Base-by-base conservation (phyloP, 1,140 invertebrate genomes). In the Drosophila murphyi region DNA sequence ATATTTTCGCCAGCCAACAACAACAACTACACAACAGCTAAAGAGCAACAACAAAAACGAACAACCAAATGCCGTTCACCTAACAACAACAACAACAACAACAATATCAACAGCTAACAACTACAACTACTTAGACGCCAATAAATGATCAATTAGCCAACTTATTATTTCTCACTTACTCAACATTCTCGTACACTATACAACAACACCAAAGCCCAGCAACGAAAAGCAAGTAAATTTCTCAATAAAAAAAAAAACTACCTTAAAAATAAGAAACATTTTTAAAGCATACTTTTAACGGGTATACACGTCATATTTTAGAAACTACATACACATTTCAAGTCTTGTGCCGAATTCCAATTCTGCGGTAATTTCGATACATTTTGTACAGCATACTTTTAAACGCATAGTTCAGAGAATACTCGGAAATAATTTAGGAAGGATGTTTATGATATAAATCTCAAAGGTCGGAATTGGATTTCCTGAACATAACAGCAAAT, bases 31-130 rank as follows among this genome's bases (percentile, higher is more conserved):
- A 55, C 74, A 78, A 70, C 78, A 78, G 57, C 74, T 29, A 31
- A 76, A 59, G 32, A 72, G 72, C 28, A 80, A 50, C 50, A 32
- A 54, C 32, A 60, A 63, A 62, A 85, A 69, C 70, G 10, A 83
- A 63, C 80, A 80, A 82, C 55, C 65, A 34, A 86, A 85, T 75
- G 78, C 78, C 82, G 82, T 81, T 86, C 82, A 87, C 62, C 39
- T 59, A 83, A 69, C 65, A 83, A 67, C 61, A 73, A 69, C 10
- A 29, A 76, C 39, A 48, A 43, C 20, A 20, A 20, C 20, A 20
- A 62, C n/a, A 57, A 55, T 7, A 70, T 50, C 61, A 62, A 61
- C 62, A 32, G 50, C 45, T 65, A 37, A 55, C 37, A 57, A 68
- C 35, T 54, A 34, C 29, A 69, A 43, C 29, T 29, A 52, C n/a